These are phyloP conservation scores for Contarinia nasturtii DNA, from an alignment of 1,140 invertebrate genomes.

Conservation along the genomic window DNA sequence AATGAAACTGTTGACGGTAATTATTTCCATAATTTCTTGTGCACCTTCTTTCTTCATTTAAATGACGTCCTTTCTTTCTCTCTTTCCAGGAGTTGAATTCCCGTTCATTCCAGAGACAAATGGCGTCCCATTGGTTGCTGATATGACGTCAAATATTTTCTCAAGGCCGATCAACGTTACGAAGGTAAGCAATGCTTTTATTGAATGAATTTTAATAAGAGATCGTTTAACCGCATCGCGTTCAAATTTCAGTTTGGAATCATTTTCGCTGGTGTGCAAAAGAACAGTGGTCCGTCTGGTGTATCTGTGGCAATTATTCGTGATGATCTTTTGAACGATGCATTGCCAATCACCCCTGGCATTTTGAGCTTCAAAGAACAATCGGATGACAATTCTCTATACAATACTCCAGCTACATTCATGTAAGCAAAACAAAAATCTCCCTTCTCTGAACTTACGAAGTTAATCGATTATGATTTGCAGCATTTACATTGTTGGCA, in stretches of 20 bases:
- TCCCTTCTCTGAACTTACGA: too few relatives aligned
- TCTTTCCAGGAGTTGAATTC: constrained; percentile 93
- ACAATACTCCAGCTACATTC: constrained; percentile 92
- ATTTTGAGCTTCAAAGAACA: constrained; percentile 74
- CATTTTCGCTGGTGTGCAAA: constrained; percentile 93
- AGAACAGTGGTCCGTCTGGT: constrained; percentile 91
- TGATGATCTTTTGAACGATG: constrained; percentile 73
- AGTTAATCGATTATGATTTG: too few relatives aligned
- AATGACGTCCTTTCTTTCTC: too few relatives aligned
- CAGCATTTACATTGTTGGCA: constrained; percentile 83
- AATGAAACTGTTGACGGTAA: constrained; percentile 95
- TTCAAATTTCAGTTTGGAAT: constrained; percentile 68
- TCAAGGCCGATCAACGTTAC: constrained; percentile 71
- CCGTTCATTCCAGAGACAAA: constrained; percentile 65
- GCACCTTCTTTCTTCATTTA: not conserved
- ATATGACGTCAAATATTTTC: constrained; percentile 96
- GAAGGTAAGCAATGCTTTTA: constrained; percentile 62
- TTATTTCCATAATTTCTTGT: constrained; percentile 2
- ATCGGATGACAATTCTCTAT: constrained; percentile 70
- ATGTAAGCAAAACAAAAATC: constrained; percentile 40
- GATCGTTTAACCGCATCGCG: too few relatives aligned
- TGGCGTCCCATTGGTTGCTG: constrained; percentile 75
- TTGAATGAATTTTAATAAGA: not conserved
- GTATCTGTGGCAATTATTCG: constrained; percentile 83
- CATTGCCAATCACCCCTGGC: constrained; percentile 57